Percentiles rank a stretch among this genome's conserved stretches.
phyloP scores from a whole-genome alignment of 2,888 invertebrate genomes.

The Gnatocerus cornutus region DNA sequence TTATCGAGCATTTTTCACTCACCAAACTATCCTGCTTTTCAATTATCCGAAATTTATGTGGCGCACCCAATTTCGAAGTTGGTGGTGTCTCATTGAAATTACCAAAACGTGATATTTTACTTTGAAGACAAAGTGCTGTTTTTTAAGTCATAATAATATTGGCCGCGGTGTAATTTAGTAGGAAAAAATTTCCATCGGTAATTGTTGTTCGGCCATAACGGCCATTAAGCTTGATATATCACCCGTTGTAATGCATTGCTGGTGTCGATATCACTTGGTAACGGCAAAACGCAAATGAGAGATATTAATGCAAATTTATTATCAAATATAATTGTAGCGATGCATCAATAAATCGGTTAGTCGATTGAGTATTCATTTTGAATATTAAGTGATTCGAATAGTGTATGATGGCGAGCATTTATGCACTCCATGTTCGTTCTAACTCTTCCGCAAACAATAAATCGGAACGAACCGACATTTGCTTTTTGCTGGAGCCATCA shows the following conservation, averaged over 20 bases:
- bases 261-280: constrained; percentile 56
- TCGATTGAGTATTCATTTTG: constrained; percentile 56
- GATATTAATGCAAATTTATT: constrained; percentile 64
- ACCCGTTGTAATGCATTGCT: constrained; percentile 48
- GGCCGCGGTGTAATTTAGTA: constrained; percentile 23
- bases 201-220: constrained; percentile 49
- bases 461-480: neutral
- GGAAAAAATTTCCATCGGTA: constrained; percentile 30
- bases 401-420: constrained; percentile 34
- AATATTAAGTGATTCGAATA: constrained; percentile 56
- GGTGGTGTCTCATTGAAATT: neutral
- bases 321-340: constrained; percentile 63
- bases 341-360: constrained; percentile 59
- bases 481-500: constrained; percentile 17
- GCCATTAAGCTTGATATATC: constrained; percentile 48
- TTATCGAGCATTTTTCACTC: constrained; percentile 2
- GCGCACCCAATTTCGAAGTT: neutral
- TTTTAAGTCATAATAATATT: neutral
- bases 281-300: constrained; percentile 60
- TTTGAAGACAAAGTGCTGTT: neutral
- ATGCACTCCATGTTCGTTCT: constrained; percentile 12
- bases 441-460: constrained; percentile 27
- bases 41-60: constrained; percentile 28
- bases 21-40: constrained; percentile 27
- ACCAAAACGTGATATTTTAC: neutral